Percentiles rank a stretch among this genome's conserved stretches.
Conservation (phyloP, 92 coral and sea anemone genomes). For the Isaurus tuberculatus region DNA sequence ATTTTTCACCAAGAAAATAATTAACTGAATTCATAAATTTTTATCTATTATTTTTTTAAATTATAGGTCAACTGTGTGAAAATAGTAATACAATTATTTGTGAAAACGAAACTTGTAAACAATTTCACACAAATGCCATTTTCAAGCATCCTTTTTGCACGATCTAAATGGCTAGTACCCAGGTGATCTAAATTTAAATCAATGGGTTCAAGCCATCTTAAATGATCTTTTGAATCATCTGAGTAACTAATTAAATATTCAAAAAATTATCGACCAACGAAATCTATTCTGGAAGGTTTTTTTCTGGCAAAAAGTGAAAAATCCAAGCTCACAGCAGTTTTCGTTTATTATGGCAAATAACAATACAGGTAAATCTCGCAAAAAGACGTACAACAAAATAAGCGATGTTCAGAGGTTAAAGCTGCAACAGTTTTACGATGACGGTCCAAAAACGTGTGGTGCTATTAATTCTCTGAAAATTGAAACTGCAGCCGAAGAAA, state of each 20-base stretch:
- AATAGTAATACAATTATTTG: no score
- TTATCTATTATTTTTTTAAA: no score
- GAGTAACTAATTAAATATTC: conserved; percentile 46
- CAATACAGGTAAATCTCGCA: conserved; percentile 47
- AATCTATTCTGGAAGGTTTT: background rate
- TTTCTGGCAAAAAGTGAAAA: background rate
- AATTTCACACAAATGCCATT: no score
- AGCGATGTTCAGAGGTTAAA: conserved; percentile 61
- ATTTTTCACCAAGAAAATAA: no score
- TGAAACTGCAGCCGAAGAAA: conserved; percentile 59
- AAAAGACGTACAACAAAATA: conserved; percentile 56
- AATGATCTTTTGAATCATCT: conserved; percentile 53
- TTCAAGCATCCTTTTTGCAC: background rate
- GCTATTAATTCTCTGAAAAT: conserved; percentile 37
- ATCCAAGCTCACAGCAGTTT: background rate
- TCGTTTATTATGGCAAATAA: conserved; percentile 44
- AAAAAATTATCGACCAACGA: conserved; percentile 53
- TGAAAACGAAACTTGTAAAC: no score
- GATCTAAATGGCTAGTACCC: conserved; percentile 1
- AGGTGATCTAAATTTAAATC: conserved; percentile 54
- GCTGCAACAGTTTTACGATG: conserved; percentile 54
- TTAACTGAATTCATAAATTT: no score
- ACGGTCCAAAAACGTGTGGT: conserved; percentile 59
- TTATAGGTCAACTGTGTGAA: no score
- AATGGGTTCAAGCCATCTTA: conserved; percentile 56